Evolutionary conservation across 1,140 invertebrate species (phyloP).

Genomic region (Ectropis grisescens): DNA sequence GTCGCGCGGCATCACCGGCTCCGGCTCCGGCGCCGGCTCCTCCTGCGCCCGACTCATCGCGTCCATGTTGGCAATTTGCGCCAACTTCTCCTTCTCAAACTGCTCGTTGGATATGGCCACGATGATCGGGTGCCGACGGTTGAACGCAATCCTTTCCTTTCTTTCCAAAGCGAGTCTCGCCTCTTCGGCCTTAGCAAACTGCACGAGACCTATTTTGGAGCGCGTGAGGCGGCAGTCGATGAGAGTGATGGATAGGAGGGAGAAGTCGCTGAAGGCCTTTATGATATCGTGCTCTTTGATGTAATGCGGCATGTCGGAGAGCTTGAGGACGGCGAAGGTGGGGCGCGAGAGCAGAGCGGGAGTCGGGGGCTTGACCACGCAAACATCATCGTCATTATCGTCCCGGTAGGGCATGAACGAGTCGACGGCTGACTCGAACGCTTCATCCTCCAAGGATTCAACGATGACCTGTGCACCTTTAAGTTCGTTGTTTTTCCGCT

Average conservation of each 20-base stretch:
- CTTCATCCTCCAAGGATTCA: constrained; percentile 72
- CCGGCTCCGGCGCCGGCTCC: constrained; percentile 7
- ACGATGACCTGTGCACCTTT: constrained; percentile 76
- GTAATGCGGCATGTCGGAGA: constrained; percentile 81
- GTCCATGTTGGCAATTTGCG: constrained; percentile 1
- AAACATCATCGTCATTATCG: constrained; percentile 37
- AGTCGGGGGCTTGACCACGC: constrained; percentile 18
- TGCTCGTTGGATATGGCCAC: constrained; percentile 30
- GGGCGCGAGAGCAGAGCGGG: constrained; percentile 16
- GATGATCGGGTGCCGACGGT: constrained; percentile 32
- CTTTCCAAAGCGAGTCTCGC: constrained; percentile 73
- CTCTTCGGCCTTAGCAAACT: constrained; percentile 80
- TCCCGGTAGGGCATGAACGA: constrained; percentile 70
- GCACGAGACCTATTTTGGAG: constrained; percentile 77
- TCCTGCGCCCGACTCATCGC: not conserved
- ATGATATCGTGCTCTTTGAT: constrained; percentile 84
- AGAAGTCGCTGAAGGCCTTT: constrained; percentile 80
- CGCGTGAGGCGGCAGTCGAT: constrained; percentile 72
- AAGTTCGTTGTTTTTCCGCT: constrained; percentile 70
- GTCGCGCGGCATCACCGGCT: constrained; percentile 29
- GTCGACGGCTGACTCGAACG: constrained; percentile 77
- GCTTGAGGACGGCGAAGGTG: constrained; percentile 67
- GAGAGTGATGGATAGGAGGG: constrained; percentile 78
- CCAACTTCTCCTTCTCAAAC: constrained; percentile 19
- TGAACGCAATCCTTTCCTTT: constrained; percentile 42